These are phyloP conservation scores for Sander vitreus DNA, from an alignment of 2,113 vertebrate species.

Conservation along the genomic window DNA sequence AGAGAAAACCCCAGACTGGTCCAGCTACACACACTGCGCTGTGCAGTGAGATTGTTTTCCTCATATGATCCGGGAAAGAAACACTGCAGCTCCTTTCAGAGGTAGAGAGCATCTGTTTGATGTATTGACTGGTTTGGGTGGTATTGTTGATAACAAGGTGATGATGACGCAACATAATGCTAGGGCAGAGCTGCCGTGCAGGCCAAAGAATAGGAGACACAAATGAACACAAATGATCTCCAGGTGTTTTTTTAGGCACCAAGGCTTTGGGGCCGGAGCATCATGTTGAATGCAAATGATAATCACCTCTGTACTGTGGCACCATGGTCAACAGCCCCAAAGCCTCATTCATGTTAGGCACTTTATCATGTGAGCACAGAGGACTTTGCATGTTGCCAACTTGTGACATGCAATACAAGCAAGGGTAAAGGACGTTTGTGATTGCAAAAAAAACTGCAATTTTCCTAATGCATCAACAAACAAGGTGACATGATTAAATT, in stretches of 20 bases:
- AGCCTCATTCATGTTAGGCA: conserved; percentile 54
- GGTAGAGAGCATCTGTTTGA: conserved; percentile 1
- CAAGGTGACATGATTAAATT: conserved; percentile 55
- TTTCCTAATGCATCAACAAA: conserved; percentile 74
- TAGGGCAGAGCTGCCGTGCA: conserved; percentile 4
- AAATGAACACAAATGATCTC: conserved; percentile 81
- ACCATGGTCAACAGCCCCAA: conserved; percentile 52
- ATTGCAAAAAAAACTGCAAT: conserved; percentile 63
- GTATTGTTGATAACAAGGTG: conserved; percentile 22
- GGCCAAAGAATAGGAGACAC: conserved; percentile 68
- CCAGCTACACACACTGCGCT: not conserved
- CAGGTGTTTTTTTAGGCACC: conserved; percentile 74
- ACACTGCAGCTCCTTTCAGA: not conserved
- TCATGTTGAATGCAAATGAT: conserved; percentile 79
- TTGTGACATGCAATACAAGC: conserved; percentile 63
- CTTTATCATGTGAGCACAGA: conserved; percentile 48
- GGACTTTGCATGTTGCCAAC: conserved; percentile 73
- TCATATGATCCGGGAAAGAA: not conserved
- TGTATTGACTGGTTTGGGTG: conserved; percentile 41
- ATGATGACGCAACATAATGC: conserved; percentile 16
- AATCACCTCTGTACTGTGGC: conserved; percentile 69
- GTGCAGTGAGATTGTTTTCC: not conserved
- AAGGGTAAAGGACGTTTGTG: conserved; percentile 50
- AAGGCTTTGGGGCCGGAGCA: conserved; percentile 53
- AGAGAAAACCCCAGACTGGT: not conserved